phyloP scores from a whole-genome alignment of 2,888 invertebrate species.

The Clusia tigrina region DNA sequence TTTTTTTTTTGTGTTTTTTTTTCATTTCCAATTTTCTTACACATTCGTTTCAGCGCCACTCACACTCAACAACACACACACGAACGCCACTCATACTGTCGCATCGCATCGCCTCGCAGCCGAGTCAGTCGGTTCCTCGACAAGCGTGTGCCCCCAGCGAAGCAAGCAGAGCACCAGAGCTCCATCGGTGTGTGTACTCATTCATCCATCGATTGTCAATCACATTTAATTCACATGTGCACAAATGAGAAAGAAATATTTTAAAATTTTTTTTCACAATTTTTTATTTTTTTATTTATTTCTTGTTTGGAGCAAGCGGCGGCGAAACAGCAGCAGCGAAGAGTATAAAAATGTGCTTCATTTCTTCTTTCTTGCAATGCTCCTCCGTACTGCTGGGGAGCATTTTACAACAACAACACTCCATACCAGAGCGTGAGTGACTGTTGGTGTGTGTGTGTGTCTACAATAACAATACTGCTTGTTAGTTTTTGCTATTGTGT shows the following conservation, averaged over 20 bases:
- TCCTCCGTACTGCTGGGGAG: background rate
- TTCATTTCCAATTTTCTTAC: conserved; percentile 1
- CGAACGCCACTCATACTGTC: background rate
- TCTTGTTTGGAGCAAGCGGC: background rate
- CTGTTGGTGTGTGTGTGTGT: no score
- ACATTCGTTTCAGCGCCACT: background rate
- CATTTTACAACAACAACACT: conserved; percentile 25
- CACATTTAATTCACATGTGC: conserved; percentile 47
- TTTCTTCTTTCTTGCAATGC: background rate
- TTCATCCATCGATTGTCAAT: conserved; percentile 57
- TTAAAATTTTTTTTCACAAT: background rate
- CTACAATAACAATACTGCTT: no score
- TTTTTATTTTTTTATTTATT: background rate
- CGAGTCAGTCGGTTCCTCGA: background rate
- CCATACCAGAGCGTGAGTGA: no score
- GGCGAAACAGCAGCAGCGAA: no score
- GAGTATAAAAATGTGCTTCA: background rate
- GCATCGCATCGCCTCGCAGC: background rate
- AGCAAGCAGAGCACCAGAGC: background rate
- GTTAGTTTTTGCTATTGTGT: background rate
- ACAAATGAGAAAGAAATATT: conserved; percentile 46
- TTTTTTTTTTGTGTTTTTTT: conserved; percentile 2
- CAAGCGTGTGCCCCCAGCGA: background rate
- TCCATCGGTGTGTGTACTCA: conserved; percentile 16
- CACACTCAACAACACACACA: background rate